These are phyloP conservation scores for Drosophila pseudotalamancana DNA, from an alignment of 2,888 invertebrate genomes.

Conservation along the genomic window DNA sequence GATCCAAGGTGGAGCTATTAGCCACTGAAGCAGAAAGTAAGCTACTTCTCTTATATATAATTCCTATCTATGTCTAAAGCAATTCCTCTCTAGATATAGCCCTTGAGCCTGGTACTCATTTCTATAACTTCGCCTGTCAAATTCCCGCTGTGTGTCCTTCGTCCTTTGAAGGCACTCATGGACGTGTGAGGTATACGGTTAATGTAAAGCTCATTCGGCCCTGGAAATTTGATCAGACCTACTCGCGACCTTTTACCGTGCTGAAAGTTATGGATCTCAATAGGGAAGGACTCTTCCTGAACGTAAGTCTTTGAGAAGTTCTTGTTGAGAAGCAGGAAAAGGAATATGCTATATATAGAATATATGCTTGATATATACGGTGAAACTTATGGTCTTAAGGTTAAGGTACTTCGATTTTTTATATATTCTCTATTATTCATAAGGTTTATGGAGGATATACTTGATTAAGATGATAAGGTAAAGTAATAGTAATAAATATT, in stretches of 20 bases:
- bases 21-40: slow-evolving; percentile 20
- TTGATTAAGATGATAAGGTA: no score
- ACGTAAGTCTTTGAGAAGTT: slow-evolving; percentile 52
- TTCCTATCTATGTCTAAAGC: neutral
- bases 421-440: no score
- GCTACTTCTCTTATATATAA: no score
- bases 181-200: slow-evolving; percentile 86
- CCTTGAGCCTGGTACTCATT: slow-evolving; percentile 85
- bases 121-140: slow-evolving; percentile 85
- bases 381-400: no score
- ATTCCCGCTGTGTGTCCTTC: slow-evolving; percentile 85
- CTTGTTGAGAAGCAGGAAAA: no score
- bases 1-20: slow-evolving; percentile 48
- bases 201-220: slow-evolving; percentile 91
- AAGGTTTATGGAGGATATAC: no score
- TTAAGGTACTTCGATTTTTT: no score
- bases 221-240: slow-evolving; percentile 90
- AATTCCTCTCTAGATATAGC: slow-evolving; percentile 23
- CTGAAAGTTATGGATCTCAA: slow-evolving; percentile 90
- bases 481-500: no score
- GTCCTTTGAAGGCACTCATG: slow-evolving; percentile 85
- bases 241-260: slow-evolving; percentile 90
- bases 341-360: no score
- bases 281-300: slow-evolving; percentile 45
- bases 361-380: no score